Evolutionary conservation across 2,113 vertebrate genomes (phyloP), one percentile per base, ranked within the genome.

Genomic region (Pelodiscus sinensis): DNA sequence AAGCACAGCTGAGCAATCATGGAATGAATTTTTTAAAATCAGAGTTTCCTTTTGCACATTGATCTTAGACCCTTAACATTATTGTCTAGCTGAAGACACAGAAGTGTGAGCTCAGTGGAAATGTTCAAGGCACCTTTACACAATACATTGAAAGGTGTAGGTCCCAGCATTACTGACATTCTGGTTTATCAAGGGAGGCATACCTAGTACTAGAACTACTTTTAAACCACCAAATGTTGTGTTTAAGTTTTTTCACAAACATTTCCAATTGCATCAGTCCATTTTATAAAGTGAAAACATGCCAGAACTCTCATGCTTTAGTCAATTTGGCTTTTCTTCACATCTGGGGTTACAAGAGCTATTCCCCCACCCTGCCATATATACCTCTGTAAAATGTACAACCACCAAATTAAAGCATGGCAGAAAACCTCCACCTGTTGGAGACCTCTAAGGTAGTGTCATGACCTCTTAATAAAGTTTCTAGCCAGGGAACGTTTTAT

Each of bases 251-350:
- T 84, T 21, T 10, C 93, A 87, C 89, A 90, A 92, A 97, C 95
- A 97, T 96, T 95, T 89, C 92, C 87, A 94, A 92, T 86, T 78
- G 82, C 93, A 96, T 92, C 93, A 97, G 84, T 97, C 88, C 96
- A 95, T 79, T 92, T 85, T 86, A 96, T 80, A 82, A 92, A 91
- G 95, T 97, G 94, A 96, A 84, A 90, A 94, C 92, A 96, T 93
- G 96, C 93, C 95, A 95, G 91, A 71, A 84, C 58, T 58, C 51
- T 97, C 82, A 84, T 94, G 90, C 94, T 95, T 97, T 94, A 92
- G 91, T 97, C 62, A 97, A 62, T 65, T 94, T 81, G 80, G 89
- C 92, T 81, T 85, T 90, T 80, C 85, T 83, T 77, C 88, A 51
- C 65, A 55, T 91, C 73, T 0, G 82, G 81, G 82, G 91, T 84